Base-by-base conservation (phyloP, 1,140 invertebrate genomes). In the Cydia amplana region DNA sequence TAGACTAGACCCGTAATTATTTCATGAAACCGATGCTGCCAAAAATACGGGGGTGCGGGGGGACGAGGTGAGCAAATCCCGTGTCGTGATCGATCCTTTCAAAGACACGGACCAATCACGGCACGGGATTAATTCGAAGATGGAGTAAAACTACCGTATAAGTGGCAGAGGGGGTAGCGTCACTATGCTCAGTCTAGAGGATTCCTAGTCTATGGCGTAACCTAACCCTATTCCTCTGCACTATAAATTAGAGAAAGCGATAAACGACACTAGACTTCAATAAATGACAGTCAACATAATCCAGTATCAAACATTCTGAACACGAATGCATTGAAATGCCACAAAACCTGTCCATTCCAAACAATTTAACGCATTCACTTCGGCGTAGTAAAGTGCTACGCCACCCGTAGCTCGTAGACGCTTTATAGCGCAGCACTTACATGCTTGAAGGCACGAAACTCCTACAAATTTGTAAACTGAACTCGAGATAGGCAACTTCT, bases 331-430 rank as follows among this genome's bases (percentile, higher is more conserved):
- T 36, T 36, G 65, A 40, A 70, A 18, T 65, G 25, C 65, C 65
- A 70, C 32, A 70, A 70, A 70, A 70, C 65, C 65, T 70, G 65
- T 70, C 28, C 65, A 70, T 70, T 70, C 65, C 28, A 36, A 70
- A 36, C 28, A 70, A 70, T 70, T 70, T 70, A 36, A 70, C 28
- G 18, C 65, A 36, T 36, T 70, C 64, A 25, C 64, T 67, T 32
- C 65, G n/a, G 16, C 32, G 65, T 70, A 70, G 64, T 18, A 70
- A 70, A 70, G 65, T 70, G 65, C 65, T 70, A 40, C 65, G 65
- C 55, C 55, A 23, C 20, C 55, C 55, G 55, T 60, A 60, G 55
- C 64, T 67, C 64, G 64, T 67, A 67, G 64, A 70, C 28, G 28
- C 16, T 51, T 7, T 51, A 18, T 9, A 51, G n/a, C 32, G 32